Conservation (phyloP, 1,140 invertebrate species). For the Euborellia annulipes region DNA sequence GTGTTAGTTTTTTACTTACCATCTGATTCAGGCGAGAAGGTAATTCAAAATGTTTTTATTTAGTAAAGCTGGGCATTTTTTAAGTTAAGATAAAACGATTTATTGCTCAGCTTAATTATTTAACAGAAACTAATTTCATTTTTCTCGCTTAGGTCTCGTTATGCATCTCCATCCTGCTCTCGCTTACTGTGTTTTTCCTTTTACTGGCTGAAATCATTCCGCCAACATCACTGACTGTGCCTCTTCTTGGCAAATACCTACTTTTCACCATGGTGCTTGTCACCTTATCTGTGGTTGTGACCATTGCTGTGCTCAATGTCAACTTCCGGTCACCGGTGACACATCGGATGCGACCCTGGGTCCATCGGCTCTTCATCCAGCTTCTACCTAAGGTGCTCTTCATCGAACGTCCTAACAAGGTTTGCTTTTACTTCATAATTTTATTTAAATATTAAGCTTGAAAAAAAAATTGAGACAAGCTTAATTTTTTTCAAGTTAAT, state of each 20-base stretch:
- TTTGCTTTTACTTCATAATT: no score
- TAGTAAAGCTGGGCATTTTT: no score
- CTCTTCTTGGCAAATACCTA: conserved; percentile 93
- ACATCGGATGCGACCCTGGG: conserved; percentile 86
- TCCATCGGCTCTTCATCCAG: conserved; percentile 74
- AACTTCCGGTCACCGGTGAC: conserved; percentile 97
- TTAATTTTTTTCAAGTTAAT: no score
- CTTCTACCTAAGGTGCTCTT: conserved; percentile 58
- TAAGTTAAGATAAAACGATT: no score
- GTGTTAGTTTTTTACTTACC: conserved; percentile 97
- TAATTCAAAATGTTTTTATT: conserved; percentile 11
- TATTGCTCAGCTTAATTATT: no score
- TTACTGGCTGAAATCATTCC: conserved; percentile 96
- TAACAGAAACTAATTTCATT: no score
- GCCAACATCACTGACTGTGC: conserved; percentile 95
- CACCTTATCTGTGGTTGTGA: conserved; percentile 92
- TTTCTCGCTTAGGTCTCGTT: conserved; percentile 50
- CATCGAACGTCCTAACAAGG: no score
- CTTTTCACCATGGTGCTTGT: conserved; percentile 99
- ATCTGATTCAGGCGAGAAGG: conserved; percentile 92
- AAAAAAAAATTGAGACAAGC: no score
- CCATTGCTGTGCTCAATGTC: conserved; percentile 94
- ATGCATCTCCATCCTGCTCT: conserved; percentile 95
- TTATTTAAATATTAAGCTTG: no score
- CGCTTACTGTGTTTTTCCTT: conserved; percentile 97